These are phyloP conservation scores for Escarpia spicata DNA, from an alignment of 2,888 invertebrate genomes.

Conservation along the genomic window DNA sequence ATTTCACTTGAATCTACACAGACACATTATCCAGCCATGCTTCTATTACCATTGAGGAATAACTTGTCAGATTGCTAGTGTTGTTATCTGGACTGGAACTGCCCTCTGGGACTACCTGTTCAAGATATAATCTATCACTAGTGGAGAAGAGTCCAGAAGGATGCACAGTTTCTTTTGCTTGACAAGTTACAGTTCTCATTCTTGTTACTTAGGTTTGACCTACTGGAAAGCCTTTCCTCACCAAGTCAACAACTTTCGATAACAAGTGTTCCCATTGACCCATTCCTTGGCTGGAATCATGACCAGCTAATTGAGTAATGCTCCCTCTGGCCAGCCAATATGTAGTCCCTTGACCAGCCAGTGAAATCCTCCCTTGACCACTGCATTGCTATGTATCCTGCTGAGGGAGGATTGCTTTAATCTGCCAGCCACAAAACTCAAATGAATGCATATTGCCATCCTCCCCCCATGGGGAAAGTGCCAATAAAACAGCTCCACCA, in stretches of 20 bases:
- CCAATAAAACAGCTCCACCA: neutral
- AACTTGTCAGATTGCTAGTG: neutral
- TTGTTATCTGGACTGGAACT: neutral
- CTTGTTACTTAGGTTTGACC: neutral
- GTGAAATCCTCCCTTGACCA: neutral
- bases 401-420: neutral
- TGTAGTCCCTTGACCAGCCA: no score
- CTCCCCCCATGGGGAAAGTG: neutral
- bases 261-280: neutral
- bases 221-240: neutral
- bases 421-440: neutral
- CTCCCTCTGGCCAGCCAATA: no score
- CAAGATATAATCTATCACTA: neutral
- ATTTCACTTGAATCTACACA: neutral
- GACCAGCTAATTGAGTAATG: neutral
- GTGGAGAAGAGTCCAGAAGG: neutral
- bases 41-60: neutral
- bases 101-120: neutral
- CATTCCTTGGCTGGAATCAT: neutral
- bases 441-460: slow-evolving; percentile 10
- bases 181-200: neutral
- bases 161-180: neutral
- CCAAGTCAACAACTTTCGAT: neutral
- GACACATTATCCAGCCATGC: neutral
- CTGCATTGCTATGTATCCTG: neutral